phyloP scores from a whole-genome alignment of 1,140 invertebrate genomes.

The Sycophila sp. region DNA sequence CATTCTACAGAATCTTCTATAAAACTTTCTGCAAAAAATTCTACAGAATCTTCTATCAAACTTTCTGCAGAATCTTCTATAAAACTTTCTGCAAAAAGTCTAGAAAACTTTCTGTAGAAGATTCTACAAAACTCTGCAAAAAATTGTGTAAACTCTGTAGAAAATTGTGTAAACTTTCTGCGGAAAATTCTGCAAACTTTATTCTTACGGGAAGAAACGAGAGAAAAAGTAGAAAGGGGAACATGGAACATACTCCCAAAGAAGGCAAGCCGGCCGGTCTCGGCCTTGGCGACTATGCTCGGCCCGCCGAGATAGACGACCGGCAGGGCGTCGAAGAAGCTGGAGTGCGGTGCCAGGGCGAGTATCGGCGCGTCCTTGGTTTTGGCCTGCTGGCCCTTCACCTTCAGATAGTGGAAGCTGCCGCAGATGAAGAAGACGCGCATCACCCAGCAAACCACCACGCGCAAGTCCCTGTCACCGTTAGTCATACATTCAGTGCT shows the following conservation, averaged over 20 bases:
- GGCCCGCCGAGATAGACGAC: constrained; percentile 83
- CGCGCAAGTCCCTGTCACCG: constrained; percentile 66
- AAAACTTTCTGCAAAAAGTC: too few relatives aligned
- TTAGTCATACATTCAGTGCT: too few relatives aligned
- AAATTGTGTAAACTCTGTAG: too few relatives aligned
- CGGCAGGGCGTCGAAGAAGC: constrained; percentile 88
- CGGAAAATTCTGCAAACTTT: too few relatives aligned
- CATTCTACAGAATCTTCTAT: too few relatives aligned
- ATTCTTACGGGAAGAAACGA: too few relatives aligned
- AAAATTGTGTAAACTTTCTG: too few relatives aligned
- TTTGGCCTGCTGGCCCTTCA: constrained; percentile 74
- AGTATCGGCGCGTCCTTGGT: constrained; percentile 83
- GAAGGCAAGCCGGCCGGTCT: constrained; percentile 80
- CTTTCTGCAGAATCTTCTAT: too few relatives aligned
- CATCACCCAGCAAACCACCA: constrained; percentile 74
- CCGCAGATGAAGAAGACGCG: constrained; percentile 80
- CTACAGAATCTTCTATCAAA: too few relatives aligned
- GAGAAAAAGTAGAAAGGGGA: constrained; percentile 37
- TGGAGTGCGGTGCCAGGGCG: constrained; percentile 90
- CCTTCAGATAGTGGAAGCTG: constrained; percentile 81
- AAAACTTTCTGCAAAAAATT: too few relatives aligned
- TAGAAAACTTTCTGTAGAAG: too few relatives aligned
- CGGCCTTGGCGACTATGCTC: constrained; percentile 88
- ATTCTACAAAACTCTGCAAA: too few relatives aligned
- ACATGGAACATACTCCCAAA: constrained; percentile 90